Evolutionary conservation across 2,797 vertebrate genomes (phyloP).

Genomic region (Anableps anableps): DNA sequence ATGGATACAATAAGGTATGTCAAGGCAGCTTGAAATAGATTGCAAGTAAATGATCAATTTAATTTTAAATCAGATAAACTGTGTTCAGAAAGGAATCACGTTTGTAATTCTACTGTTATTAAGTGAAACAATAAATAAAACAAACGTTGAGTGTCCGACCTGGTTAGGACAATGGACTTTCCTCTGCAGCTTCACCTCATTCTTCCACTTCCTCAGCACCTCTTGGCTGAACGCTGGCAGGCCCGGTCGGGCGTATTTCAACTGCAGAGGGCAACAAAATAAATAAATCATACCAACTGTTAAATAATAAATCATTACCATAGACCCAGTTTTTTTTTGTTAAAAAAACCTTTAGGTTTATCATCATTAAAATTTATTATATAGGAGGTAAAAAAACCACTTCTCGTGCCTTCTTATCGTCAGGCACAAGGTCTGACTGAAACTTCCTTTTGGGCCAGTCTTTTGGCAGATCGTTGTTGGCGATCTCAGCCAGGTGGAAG

Average conservation of each 20-base stretch:
- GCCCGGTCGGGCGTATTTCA: constrained; percentile 93
- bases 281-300: no score
- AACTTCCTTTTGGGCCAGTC: constrained; percentile 97
- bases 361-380: background rate
- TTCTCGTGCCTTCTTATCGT: constrained; percentile 88
- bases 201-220: constrained; percentile 93
- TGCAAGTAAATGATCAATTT: background rate
- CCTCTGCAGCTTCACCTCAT: constrained; percentile 91
- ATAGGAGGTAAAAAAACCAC: no score
- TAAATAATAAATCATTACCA: no score
- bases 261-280: constrained; percentile 61
- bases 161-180: constrained; percentile 94
- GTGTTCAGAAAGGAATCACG: no score
- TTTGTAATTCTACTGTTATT: background rate
- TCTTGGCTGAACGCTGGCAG: constrained; percentile 94
- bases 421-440: constrained; percentile 92
- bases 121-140: background rate
- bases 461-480: constrained; percentile 90
- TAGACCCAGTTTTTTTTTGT: no score
- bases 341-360: background rate
- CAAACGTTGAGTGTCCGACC: constrained; percentile 72
- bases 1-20: background rate
- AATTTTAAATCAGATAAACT: background rate
- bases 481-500: constrained; percentile 92
- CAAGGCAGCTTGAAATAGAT: background rate